A percentile compares a stretch with the other conserved stretches of the same genome.
phyloP scores from a whole-genome alignment of 2,797 vertebrate genomes.

The Synaphobranchus kaupii region DNA sequence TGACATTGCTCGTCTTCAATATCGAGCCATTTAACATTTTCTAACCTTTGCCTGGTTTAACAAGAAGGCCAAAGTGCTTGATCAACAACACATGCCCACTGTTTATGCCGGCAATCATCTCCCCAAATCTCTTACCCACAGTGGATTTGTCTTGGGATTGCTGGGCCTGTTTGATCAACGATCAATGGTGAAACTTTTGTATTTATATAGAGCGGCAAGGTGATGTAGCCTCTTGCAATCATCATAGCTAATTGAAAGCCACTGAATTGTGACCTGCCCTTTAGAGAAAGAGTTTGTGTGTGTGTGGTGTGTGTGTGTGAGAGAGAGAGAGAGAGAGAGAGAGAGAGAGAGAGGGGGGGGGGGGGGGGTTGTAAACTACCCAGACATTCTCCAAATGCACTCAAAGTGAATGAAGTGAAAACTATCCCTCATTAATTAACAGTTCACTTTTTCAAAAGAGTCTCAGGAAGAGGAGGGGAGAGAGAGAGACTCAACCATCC shows the following conservation, averaged over 20 bases:
- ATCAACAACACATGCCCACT: not conserved
- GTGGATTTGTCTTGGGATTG: not conserved
- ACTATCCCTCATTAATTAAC: slow-evolving; percentile 72
- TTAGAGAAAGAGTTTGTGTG: slow-evolving; percentile 35
- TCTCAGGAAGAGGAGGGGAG: slow-evolving; percentile 42
- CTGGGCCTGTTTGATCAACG: not conserved
- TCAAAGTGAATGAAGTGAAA: slow-evolving; percentile 65
- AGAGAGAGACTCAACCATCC: not conserved
- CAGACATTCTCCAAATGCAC: slow-evolving; percentile 52
- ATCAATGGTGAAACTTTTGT: not conserved
- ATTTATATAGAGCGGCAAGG: slow-evolving; percentile 67
- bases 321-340: slow-evolving; percentile 42
- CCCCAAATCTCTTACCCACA: not conserved
- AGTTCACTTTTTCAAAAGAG: slow-evolving; percentile 68
- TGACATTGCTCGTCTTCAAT: not conserved
- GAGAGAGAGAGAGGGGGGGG: slow-evolving; percentile 43
- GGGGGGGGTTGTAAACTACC: not conserved
- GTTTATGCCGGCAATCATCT: not conserved
- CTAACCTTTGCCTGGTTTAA: not conserved
- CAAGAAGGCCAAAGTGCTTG: not conserved
- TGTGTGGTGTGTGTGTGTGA: too few relatives aligned
- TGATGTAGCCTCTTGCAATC: slow-evolving; percentile 71
- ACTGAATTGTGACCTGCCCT: slow-evolving; percentile 62
- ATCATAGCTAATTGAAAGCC: slow-evolving; percentile 80
- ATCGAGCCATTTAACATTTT: not conserved